Conservation (phyloP, 2,113 vertebrate genomes). For the Mustela lutreola region DNA sequence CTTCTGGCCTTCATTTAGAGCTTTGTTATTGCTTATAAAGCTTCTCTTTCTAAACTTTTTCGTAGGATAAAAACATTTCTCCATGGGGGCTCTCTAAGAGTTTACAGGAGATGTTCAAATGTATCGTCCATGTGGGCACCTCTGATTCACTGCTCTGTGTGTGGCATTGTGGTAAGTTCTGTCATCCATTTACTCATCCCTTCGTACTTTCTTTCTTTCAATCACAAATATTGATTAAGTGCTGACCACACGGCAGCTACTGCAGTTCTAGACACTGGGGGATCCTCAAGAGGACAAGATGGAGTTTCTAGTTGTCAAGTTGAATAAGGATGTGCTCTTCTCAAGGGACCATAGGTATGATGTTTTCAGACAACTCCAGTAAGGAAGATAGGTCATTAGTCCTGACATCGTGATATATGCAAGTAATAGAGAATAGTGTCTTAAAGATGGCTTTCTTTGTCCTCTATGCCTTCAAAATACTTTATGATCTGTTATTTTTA, state of each 20-base stretch:
- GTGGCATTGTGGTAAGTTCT: not conserved
- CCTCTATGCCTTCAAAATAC: not conserved
- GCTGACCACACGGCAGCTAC: not conserved
- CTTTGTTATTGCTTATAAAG: not conserved
- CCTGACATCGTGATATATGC: not conserved
- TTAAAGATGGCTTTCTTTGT: not conserved
- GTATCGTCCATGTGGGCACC: not conserved
- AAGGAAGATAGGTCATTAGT: not conserved
- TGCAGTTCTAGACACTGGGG: not conserved
- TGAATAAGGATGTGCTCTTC: not conserved
- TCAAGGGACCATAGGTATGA: not conserved
- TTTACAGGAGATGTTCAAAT: not conserved
- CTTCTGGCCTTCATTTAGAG: not conserved
- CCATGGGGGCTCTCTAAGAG: not conserved
- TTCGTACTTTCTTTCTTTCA: not conserved
- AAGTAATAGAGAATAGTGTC: not conserved
- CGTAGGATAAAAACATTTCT: not conserved
- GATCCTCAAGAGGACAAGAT: not conserved
- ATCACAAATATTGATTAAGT: not conserved
- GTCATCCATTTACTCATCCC: not conserved
- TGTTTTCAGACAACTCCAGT: not conserved
- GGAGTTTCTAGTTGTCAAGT: not conserved
- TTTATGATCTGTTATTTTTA: constrained; percentile 15
- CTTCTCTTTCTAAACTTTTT: not conserved
- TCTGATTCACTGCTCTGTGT: not conserved